phyloP scores from a whole-genome alignment of 1,140 invertebrate species.

The Rhagoletis zephyria region DNA sequence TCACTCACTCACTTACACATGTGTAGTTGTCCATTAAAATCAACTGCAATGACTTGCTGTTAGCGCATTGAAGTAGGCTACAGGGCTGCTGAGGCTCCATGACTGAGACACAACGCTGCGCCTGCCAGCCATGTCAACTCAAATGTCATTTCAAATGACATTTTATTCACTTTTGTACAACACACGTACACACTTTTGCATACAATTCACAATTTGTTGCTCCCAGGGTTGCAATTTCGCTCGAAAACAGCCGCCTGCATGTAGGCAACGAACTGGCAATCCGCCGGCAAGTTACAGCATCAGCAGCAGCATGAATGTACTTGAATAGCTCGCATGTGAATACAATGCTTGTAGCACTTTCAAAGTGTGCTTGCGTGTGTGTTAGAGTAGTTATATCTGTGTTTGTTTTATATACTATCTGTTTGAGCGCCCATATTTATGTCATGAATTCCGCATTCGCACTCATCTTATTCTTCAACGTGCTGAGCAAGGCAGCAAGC shows the following conservation, averaged over 20 bases:
- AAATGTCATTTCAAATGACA: slow-evolving; percentile 41
- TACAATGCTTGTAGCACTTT: not conserved
- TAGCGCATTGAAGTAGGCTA: not conserved
- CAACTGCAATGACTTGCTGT: slow-evolving; percentile 35
- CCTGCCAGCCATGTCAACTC: slow-evolving; percentile 30
- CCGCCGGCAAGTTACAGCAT: slow-evolving; percentile 27
- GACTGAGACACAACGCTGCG: not conserved
- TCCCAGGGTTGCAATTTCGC: slow-evolving; percentile 26
- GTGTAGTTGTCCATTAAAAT: not conserved
- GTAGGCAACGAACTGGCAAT: not conserved
- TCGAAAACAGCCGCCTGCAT: not conserved
- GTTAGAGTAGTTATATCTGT: not conserved
- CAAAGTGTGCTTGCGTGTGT: too few species aligned
- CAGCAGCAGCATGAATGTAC: too few species aligned
- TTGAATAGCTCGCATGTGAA: not conserved
- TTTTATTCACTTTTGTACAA: slow-evolving; percentile 39
- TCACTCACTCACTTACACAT: not conserved
- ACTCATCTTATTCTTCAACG: not conserved
- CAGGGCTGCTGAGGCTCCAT: not conserved
- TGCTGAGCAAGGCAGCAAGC: not conserved
- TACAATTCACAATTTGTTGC: slow-evolving; percentile 38
- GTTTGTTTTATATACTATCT: not conserved
- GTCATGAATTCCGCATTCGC: not conserved
- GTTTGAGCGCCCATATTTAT: slow-evolving; percentile 30
- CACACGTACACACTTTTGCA: not conserved